A percentile compares a stretch with the other conserved stretches of the same genome.
These are phyloP conservation scores for Cynopterus sphinx DNA, from an alignment of 2,797 vertebrate species.

Conservation along the genomic window DNA sequence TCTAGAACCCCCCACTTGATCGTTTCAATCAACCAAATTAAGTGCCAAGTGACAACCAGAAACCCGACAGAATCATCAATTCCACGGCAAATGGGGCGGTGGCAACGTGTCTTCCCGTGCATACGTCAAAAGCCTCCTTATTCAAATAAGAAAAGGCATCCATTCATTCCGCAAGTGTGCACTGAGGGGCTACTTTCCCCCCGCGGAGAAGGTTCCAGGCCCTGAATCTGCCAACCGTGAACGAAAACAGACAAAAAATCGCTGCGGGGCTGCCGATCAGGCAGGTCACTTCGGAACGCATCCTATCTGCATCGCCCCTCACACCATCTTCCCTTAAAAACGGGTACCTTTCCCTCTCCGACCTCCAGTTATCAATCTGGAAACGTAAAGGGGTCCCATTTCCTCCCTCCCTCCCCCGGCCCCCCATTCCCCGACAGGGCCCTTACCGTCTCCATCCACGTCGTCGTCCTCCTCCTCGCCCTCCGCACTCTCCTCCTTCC, in stretches of 20 bases:
- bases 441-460: constrained; percentile 84
- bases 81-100: too few species aligned
- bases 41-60: neutral
- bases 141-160: neutral
- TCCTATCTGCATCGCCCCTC: neutral
- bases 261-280: neutral
- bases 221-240: neutral
- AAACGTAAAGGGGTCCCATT: neutral
- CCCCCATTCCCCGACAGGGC: neutral
- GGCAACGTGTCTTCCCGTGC: too few species aligned
- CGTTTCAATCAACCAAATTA: neutral
- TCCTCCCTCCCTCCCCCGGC: too few species aligned
- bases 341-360: neutral
- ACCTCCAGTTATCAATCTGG: neutral
- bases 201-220: neutral
- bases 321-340: neutral
- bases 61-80: neutral
- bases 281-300: neutral
- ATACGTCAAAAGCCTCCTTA: neutral
- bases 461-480: constrained; percentile 2
- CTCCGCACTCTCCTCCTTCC: constrained; percentile 75
- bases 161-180: neutral
- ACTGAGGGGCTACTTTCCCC: neutral
- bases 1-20: neutral
- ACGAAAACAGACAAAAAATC: neutral